Percentiles rank a stretch among this genome's conserved stretches.
Evolutionary conservation across 2,797 vertebrate genomes (phyloP).

Genomic region (Huso huso): DNA sequence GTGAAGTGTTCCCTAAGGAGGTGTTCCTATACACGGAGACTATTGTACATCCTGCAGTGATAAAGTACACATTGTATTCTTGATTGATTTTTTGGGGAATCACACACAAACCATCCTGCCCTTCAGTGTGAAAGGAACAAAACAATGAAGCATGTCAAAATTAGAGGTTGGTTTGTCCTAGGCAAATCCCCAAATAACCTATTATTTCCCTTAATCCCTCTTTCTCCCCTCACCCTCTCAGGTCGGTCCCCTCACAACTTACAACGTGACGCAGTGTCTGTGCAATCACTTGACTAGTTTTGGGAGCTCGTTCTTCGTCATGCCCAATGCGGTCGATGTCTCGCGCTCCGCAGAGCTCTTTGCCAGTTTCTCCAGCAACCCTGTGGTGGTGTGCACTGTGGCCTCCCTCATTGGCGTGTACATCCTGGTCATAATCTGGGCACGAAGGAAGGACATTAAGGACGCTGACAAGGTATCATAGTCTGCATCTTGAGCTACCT

Average conservation of each 20-base stretch:
- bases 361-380: slow-evolving; percentile 80
- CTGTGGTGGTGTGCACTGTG: slow-evolving; percentile 83
- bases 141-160: too few relatives aligned
- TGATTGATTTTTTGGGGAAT: too few relatives aligned
- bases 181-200: too few relatives aligned
- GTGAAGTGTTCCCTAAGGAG: too few relatives aligned
- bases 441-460: slow-evolving; percentile 78
- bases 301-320: slow-evolving; percentile 84
- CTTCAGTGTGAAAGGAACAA: too few relatives aligned
- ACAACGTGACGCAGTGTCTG: slow-evolving; percentile 72
- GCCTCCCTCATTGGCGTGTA: slow-evolving; percentile 73
- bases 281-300: slow-evolving; percentile 92
- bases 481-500: too few relatives aligned
- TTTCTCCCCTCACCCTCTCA: slow-evolving; percentile 32
- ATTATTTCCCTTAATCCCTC: too few relatives aligned
- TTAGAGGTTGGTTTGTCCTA: too few relatives aligned
- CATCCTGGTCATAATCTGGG: slow-evolving; percentile 75
- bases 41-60: too few relatives aligned
- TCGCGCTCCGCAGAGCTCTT: slow-evolving; percentile 76
- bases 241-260: slow-evolving; percentile 78
- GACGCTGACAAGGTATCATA: slow-evolving; percentile 74
- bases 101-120: too few relatives aligned
- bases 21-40: too few relatives aligned
- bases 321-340: slow-evolving; percentile 78
- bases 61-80: too few relatives aligned